A percentile compares a stretch with the other conserved stretches of the same genome.
These are phyloP conservation scores for Pyrochroa serraticornis DNA, from an alignment of 2,888 invertebrate species.

Conservation along the genomic window DNA sequence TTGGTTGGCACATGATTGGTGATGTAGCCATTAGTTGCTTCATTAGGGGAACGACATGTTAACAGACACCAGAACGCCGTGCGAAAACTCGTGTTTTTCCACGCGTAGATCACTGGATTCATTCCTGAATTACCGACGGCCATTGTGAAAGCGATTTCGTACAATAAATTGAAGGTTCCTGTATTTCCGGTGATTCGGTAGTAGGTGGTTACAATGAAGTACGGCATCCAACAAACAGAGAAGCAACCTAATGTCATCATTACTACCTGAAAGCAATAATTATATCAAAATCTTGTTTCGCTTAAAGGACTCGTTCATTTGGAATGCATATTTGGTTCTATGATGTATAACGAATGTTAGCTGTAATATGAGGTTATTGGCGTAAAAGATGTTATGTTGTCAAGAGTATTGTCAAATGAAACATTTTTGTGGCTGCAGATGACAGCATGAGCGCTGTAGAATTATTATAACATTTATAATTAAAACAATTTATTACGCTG, in stretches of 20 bases:
- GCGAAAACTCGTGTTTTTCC: constrained; percentile 82
- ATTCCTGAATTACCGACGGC: constrained; percentile 82
- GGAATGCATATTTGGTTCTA: no score
- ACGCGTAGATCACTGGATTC: constrained; percentile 84
- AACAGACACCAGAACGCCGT: constrained; percentile 73
- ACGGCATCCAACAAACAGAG: constrained; percentile 82
- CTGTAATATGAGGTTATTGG: no score
- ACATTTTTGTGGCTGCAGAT: no score
- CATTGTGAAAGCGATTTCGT: constrained; percentile 61
- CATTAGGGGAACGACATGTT: constrained; percentile 69
- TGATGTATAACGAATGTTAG: no score
- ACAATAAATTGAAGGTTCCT: constrained; percentile 38
- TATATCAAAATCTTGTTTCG: no score
- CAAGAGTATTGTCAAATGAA: no score
- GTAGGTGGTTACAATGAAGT: constrained; percentile 65
- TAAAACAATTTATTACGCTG: no score
- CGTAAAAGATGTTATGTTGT: no score
- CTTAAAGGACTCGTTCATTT: not conserved
- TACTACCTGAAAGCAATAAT: constrained; percentile 67
- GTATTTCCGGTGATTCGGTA: constrained; percentile 41
- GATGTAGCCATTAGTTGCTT: constrained; percentile 54
- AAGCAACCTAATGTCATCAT: constrained; percentile 79
- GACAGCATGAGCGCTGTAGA: no score
- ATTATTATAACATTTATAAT: no score
- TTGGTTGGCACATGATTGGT: constrained; percentile 62